Evolutionary conservation across 2,888 invertebrate genomes (phyloP), one percentile per base, ranked within the genome.

Genomic region (Ennomos fuscantarius): DNA sequence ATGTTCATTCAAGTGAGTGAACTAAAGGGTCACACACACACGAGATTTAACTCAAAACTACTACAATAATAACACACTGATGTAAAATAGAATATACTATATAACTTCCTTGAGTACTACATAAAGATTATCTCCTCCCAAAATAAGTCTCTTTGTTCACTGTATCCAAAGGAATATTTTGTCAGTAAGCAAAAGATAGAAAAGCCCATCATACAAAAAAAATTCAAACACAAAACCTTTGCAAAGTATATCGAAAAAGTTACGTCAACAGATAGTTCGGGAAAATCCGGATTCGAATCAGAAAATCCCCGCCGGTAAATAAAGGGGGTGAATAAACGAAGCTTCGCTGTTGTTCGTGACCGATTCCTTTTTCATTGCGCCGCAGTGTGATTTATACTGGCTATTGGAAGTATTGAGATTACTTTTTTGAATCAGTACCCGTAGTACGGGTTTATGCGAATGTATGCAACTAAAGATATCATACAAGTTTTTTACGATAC

Each of bases 321-420:
- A 86, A 79, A 81, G 83, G 79, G 76, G 83, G 82, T 82, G 87
- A 79, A 84, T 84, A 85, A 81, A 85, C 79, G 81, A 72, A 74
- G 72, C 72, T 73, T 64, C 74, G 66, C 64, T 65, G 68, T 66
- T 60, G 51, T 60, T 68, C 59, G 67, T 65, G 70, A 78, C 73
- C 74, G 76, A 79, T 82, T 76, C 78, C 80, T 86, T 86, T 86
- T 85, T 80, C 80, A 79, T 79, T 79, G 76, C 70, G 65, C 63
- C 55, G 56, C 68, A 50, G 61, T 62, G 77, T 82, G 80, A 83
- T 85, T 79, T 85, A 86, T 81, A 78, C 70, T 62, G 53, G 69
- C 74, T 72, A 79, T 77, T 67, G 70, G 66, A 72, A 74, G 54
- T 62, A 15, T 42, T 12, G 37, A 11, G 39, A 35, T 33, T 37